Percentiles rank a stretch among this genome's conserved stretches.
These are phyloP conservation scores for Drosophila rubida DNA, from an alignment of 2,888 invertebrate genomes.

Conservation along the genomic window DNA sequence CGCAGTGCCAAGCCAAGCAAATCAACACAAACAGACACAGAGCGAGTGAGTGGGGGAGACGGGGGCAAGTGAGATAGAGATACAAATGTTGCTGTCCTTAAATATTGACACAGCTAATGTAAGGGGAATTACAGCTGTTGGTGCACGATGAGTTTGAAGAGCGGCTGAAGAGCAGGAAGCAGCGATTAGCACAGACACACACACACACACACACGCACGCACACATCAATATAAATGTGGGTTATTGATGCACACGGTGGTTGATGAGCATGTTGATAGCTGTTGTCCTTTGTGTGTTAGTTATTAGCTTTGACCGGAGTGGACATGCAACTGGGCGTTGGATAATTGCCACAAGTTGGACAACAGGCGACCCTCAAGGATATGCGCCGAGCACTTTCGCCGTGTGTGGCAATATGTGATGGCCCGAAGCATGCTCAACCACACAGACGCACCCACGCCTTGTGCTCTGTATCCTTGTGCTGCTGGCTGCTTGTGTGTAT, in stretches of 20 bases:
- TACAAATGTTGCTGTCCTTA: constrained; percentile 33
- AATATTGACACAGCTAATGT: constrained; percentile 67
- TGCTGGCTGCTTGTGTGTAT: constrained; percentile 32
- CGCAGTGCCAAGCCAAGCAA: constrained; percentile 43
- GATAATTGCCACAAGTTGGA: constrained; percentile 52
- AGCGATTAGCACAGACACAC: constrained; percentile 27
- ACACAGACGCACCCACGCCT: background rate
- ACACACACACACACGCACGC: background rate
- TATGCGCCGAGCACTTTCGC: background rate
- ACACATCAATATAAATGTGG: constrained; percentile 1
- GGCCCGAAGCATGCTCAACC: background rate
- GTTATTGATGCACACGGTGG: constrained; percentile 24
- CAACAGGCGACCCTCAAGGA: constrained; percentile 16
- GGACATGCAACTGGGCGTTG: constrained; percentile 16
- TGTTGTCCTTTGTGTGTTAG: constrained; percentile 29
- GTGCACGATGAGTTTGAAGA: background rate
- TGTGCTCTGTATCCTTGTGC: background rate
- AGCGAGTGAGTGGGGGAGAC: background rate
- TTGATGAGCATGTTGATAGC: constrained; percentile 22
- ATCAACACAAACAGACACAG: constrained; percentile 21
- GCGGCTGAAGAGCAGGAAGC: constrained; percentile 15
- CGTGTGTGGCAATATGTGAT: constrained; percentile 18
- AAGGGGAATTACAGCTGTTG: constrained; percentile 42
- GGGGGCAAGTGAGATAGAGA: constrained; percentile 7
- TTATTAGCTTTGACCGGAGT: constrained; percentile 16